A percentile compares a stretch with the other conserved stretches of the same genome.
phyloP scores from a whole-genome alignment of 1,140 invertebrate species.

The Caenorhabditis brenneri region DNA sequence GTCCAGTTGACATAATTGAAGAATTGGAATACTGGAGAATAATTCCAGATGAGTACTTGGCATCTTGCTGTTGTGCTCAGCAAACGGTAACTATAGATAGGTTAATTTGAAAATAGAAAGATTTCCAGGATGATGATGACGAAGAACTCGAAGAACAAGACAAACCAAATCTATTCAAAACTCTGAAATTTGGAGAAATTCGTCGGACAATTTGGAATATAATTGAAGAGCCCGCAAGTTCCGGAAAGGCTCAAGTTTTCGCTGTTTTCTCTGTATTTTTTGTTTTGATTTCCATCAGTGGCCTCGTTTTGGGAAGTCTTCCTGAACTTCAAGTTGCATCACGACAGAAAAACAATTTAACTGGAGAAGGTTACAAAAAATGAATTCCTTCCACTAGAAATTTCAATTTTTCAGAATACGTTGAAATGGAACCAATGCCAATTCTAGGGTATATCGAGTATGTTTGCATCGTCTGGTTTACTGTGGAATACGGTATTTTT shows the following conservation, averaged over 20 bases:
- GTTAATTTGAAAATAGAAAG: constrained; percentile 20
- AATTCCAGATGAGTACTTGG: constrained; percentile 51
- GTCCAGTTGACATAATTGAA: constrained; percentile 61
- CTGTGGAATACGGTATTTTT: constrained; percentile 59
- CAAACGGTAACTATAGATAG: not conserved
- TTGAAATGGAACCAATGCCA: constrained; percentile 63
- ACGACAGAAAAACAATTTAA: constrained; percentile 27
- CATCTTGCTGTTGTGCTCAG: constrained; percentile 56
- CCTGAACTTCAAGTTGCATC: constrained; percentile 59
- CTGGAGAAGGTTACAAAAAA: constrained; percentile 20
- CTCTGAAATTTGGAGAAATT: constrained; percentile 57
- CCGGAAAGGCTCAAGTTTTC: constrained; percentile 60
- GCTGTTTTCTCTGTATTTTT: constrained; percentile 62
- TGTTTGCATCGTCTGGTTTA: constrained; percentile 66
- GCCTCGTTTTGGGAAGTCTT: constrained; percentile 62
- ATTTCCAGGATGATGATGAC: constrained; percentile 53
- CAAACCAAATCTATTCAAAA: constrained; percentile 59
- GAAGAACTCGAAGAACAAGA: constrained; percentile 7
- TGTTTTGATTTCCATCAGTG: constrained; percentile 62
- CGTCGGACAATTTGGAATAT: constrained; percentile 59
- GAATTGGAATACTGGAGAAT: constrained; percentile 64
- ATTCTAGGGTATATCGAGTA: constrained; percentile 59
- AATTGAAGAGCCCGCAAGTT: constrained; percentile 64
- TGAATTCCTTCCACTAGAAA: not conserved
- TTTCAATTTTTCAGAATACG: constrained; percentile 20